A percentile compares a stretch with the other conserved stretches of the same genome.
phyloP scores from a whole-genome alignment of 2,888 invertebrate genomes.

The Drosophila formosana region DNA sequence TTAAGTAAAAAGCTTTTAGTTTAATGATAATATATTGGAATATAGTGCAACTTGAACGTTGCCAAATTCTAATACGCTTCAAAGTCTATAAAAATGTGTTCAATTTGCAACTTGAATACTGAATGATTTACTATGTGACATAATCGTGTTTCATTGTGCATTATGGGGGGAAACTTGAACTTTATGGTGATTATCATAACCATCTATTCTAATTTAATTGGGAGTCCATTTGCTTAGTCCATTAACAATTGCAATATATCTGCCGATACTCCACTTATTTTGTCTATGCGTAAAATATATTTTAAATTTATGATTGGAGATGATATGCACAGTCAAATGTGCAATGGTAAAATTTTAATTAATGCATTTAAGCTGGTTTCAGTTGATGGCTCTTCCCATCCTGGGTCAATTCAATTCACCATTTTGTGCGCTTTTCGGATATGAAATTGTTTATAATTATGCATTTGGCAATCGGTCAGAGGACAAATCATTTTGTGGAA shows the following conservation, averaged over 20 bases:
- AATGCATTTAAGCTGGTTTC: constrained; percentile 35
- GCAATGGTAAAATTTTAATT: constrained; percentile 51
- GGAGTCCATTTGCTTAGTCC: constrained; percentile 7
- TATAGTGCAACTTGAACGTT: not conserved
- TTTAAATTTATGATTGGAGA: not conserved
- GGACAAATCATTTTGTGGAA: constrained; percentile 30
- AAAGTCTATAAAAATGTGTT: too few relatives aligned
- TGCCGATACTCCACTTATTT: not conserved
- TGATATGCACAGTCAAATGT: constrained; percentile 19
- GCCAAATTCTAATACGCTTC: not conserved
- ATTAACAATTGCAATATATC: constrained; percentile 10
- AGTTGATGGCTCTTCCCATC: not conserved
- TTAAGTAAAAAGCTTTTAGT: constrained; percentile 8
- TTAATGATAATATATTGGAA: not conserved
- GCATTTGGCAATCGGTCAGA: constrained; percentile 18
- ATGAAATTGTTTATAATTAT: constrained; percentile 25
- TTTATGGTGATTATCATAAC: not conserved
- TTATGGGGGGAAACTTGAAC: not conserved
- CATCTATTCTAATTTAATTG: constrained; percentile 7
- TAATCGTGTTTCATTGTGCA: not conserved
- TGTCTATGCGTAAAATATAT: not conserved
- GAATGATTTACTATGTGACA: not conserved
- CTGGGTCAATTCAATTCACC: constrained; percentile 5
- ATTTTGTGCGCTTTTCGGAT: constrained; percentile 24
- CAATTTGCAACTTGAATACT: not conserved